These are phyloP conservation scores for Picathartes gymnocephalus DNA, from an alignment of 2,113 vertebrate genomes.

Conservation along the genomic window DNA sequence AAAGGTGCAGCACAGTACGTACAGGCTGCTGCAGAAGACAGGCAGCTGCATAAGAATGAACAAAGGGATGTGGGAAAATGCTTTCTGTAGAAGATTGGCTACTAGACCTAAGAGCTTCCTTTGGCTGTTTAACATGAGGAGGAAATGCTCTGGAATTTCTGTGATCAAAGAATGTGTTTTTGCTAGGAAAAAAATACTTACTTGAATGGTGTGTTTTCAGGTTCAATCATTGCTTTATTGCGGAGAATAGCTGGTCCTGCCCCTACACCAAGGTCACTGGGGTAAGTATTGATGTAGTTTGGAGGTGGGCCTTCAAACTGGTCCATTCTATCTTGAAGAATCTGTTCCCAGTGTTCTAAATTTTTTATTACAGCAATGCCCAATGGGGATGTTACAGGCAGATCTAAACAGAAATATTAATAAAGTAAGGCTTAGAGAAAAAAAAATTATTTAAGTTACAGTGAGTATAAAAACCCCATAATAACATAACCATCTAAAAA, in stretches of 20 bases:
- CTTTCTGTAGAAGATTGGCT: not conserved
- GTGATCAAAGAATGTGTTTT: not conserved
- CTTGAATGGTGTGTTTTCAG: slow-evolving; percentile 98
- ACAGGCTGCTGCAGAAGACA: not conserved
- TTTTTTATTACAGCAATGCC: slow-evolving; percentile 91
- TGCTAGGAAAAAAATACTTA: slow-evolving; percentile 56
- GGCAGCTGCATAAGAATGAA: not conserved
- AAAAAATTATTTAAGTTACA: not conserved
- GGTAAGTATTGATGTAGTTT: slow-evolving; percentile 92
- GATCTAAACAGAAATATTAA: slow-evolving; percentile 75
- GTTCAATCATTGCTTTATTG: slow-evolving; percentile 97
- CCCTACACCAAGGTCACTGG: slow-evolving; percentile 81
- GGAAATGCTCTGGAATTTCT: not conserved
- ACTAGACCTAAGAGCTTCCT: not conserved
- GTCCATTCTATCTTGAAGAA: slow-evolving; percentile 90
- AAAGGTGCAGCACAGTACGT: not conserved
- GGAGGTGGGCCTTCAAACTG: slow-evolving; percentile 93
- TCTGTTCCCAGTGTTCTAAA: slow-evolving; percentile 94
- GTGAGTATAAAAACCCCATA: not conserved
- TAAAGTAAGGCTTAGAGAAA: not conserved
- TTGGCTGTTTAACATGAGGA: not conserved
- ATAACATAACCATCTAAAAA: not conserved
- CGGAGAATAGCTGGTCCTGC: slow-evolving; percentile 88
- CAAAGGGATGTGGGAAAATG: not conserved
- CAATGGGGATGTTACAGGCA: slow-evolving; percentile 91